phyloP scores from a whole-genome alignment of 1,140 invertebrate genomes.

The Diabrotica virgifera region DNA sequence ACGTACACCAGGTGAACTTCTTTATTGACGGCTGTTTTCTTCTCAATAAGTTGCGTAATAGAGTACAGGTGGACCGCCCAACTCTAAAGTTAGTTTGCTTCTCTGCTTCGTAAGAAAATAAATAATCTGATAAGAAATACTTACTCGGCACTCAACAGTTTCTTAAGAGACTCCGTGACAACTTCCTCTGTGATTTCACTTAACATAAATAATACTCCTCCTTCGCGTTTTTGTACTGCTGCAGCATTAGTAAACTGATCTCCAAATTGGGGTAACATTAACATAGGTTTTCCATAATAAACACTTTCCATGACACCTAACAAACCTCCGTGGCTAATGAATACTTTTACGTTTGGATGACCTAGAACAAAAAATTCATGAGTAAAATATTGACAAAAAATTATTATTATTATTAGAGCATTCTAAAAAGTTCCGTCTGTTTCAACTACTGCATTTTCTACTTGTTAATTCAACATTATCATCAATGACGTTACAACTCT shows the following conservation, averaged over 20 bases:
- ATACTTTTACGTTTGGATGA: constrained; percentile 66
- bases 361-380: constrained; percentile 44
- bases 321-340: constrained; percentile 72
- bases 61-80: no score
- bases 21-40: no score
- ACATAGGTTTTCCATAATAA: constrained; percentile 68
- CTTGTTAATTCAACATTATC: no score
- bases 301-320: constrained; percentile 73
- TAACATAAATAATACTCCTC: constrained; percentile 56
- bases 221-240: constrained; percentile 57
- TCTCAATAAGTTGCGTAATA: no score
- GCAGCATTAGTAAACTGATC: constrained; percentile 64
- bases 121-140: constrained; percentile 24
- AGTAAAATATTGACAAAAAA: background rate
- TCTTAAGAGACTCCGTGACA: constrained; percentile 54
- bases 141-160: constrained; percentile 57
- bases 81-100: no score
- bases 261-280: constrained; percentile 68
- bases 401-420: no score
- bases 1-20: no score
- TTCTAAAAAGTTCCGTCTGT: no score
- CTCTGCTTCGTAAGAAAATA: no score
- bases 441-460: no score
- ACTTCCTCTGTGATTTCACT: constrained; percentile 58
- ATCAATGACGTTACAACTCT: no score